Evolutionary conservation across 2,888 invertebrate species (phyloP).

Genomic region (Cephalotes varians): DNA sequence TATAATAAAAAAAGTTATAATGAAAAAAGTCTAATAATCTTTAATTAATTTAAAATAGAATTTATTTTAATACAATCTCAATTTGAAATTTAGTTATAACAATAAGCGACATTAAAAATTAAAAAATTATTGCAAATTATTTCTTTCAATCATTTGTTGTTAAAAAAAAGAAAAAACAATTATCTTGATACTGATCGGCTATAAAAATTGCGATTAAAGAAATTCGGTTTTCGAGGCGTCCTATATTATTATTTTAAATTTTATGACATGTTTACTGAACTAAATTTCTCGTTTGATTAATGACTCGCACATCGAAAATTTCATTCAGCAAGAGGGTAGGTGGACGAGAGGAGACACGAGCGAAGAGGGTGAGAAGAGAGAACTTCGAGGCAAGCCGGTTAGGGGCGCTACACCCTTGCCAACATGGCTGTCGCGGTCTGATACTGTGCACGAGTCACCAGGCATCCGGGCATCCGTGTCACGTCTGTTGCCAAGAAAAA

Average conservation of each 20-base stretch:
- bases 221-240: neutral
- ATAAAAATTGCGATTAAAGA: neutral
- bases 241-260: neutral
- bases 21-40: neutral
- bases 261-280: conserved; percentile 1
- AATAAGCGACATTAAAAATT: neutral
- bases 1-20: neutral
- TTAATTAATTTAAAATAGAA: neutral
- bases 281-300: conserved; percentile 23
- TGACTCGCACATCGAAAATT: conserved; percentile 29
- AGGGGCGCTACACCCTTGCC: conserved; percentile 76
- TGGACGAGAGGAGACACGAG: conserved; percentile 10
- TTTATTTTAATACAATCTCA: neutral
- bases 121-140: neutral
- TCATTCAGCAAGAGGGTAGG: conserved; percentile 24
- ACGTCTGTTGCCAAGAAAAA: conserved; percentile 33
- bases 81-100: neutral
- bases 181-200: neutral
- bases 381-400: conserved; percentile 59
- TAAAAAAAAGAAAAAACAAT: neutral
- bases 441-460: conserved; percentile 75
- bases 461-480: conserved; percentile 62
- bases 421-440: conserved; percentile 81
- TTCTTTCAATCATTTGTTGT: neutral
- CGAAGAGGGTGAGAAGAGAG: conserved; percentile 23